A percentile compares a stretch with the other conserved stretches of the same genome.
Evolutionary conservation across 2,888 invertebrate species (phyloP).

Genomic region (Drosophila demipolita): DNA sequence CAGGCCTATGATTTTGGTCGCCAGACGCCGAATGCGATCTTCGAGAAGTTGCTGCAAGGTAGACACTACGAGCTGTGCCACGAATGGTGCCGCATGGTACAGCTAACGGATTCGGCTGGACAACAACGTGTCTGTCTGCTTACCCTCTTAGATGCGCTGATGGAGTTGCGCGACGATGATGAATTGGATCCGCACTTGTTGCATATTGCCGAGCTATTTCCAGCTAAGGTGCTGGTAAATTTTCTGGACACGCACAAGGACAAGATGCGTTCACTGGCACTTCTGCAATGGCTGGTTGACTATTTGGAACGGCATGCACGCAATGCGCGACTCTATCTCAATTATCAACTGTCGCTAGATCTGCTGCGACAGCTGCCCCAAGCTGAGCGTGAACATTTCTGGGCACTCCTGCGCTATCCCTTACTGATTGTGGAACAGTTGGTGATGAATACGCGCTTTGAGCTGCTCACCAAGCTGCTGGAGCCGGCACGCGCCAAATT

Average conservation of each 20-base stretch:
- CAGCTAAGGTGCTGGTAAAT: constrained; percentile 87
- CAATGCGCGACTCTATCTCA: constrained; percentile 85
- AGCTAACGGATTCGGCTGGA: constrained; percentile 69
- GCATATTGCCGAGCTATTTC: constrained; percentile 87
- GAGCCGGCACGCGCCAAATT: constrained; percentile 86
- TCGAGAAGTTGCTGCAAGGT: constrained; percentile 78
- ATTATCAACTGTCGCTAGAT: constrained; percentile 89
- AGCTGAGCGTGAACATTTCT: constrained; percentile 87
- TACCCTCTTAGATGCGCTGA: constrained; percentile 73
- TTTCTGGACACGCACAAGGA: constrained; percentile 88
- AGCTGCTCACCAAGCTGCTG: constrained; percentile 88
- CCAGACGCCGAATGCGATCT: constrained; percentile 81
- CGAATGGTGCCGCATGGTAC: constrained; percentile 89
- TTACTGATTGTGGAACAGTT: constrained; percentile 93
- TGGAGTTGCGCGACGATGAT: constrained; percentile 72
- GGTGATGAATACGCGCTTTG: constrained; percentile 93
- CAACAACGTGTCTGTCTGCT: constrained; percentile 83
- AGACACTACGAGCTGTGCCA: constrained; percentile 87
- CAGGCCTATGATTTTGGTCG: constrained; percentile 86
- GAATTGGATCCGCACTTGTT: constrained; percentile 83
- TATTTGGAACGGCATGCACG: constrained; percentile 86
- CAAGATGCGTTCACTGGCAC: constrained; percentile 87
- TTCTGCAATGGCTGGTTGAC: constrained; percentile 88
- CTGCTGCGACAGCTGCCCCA: constrained; percentile 88
- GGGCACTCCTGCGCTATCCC: constrained; percentile 89